Percentiles rank a stretch among this genome's conserved stretches.
Conservation (phyloP, 2,888 invertebrate genomes). For the Punctoribates punctum region DNA sequence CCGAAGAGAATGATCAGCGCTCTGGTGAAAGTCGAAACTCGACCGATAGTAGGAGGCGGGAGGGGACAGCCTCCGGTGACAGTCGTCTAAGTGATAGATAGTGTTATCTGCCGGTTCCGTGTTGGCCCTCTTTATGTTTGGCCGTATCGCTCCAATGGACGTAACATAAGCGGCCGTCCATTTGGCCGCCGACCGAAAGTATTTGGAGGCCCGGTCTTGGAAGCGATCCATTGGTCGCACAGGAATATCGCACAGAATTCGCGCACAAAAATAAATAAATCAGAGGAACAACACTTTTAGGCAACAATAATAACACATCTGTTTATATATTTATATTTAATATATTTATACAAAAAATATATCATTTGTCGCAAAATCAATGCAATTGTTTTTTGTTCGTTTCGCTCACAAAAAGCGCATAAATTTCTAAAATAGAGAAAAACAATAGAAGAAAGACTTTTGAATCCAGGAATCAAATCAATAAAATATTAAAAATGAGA, state of each 20-base stretch:
- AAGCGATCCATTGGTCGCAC: slow-evolving; percentile 31
- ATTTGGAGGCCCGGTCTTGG: slow-evolving; percentile 38
- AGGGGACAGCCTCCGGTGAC: background rate
- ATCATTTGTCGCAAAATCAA: too few relatives aligned
- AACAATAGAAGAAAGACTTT: too few relatives aligned
- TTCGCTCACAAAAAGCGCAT: too few relatives aligned
- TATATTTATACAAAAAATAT: too few relatives aligned
- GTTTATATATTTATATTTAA: too few relatives aligned
- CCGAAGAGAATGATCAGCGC: background rate
- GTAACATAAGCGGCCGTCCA: slow-evolving; percentile 28
- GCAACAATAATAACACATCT: too few relatives aligned
- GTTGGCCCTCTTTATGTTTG: slow-evolving; percentile 38
- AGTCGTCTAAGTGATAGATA: background rate
- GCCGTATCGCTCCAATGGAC: background rate
- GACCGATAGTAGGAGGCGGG: background rate
- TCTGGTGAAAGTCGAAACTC: background rate
- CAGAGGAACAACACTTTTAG: too few relatives aligned
- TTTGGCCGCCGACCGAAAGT: slow-evolving; percentile 40
- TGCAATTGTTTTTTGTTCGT: too few relatives aligned
- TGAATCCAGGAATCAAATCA: too few relatives aligned
- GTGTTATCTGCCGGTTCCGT: slow-evolving; percentile 37
- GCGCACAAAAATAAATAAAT: too few relatives aligned
- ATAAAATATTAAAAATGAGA: too few relatives aligned
- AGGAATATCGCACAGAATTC: background rate
- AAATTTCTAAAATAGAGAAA: too few relatives aligned